Evolutionary conservation across 2,888 invertebrate species (phyloP).

Genomic region (Napeogenes inachia): DNA sequence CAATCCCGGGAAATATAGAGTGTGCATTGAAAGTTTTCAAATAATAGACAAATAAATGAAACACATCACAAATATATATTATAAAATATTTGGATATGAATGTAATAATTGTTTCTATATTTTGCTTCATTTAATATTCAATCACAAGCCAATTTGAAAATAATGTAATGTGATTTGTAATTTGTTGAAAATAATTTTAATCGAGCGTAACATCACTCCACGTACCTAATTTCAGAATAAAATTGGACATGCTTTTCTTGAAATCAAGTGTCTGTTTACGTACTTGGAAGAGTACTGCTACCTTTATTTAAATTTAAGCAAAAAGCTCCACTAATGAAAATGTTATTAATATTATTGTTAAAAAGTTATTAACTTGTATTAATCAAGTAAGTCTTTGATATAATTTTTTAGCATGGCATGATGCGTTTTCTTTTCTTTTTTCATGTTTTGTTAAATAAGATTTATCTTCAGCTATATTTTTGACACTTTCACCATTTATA

Average conservation of each 20-base stretch:
- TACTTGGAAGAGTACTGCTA: no score
- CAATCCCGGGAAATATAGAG: no score
- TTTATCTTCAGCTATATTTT: neutral
- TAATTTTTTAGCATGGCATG: conserved; percentile 59
- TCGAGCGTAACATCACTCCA: conserved; percentile 16
- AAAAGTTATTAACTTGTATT: conserved; percentile 6
- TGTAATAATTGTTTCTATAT: neutral
- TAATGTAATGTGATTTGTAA: no score
- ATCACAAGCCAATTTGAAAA: conserved; percentile 18
- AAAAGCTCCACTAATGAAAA: no score
- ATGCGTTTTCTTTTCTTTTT: conserved; percentile 52
- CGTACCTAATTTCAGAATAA: conserved; percentile 4
- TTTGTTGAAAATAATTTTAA: conserved; percentile 23
- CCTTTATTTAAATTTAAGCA: no score
- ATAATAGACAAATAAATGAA: no score
- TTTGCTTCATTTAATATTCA: conserved; percentile 11
- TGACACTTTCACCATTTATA: neutral
- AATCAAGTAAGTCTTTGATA: conserved; percentile 53
- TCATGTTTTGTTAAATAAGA: conserved; percentile 27
- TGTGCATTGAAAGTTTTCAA: no score
- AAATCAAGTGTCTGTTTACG: neutral
- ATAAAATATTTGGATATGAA: neutral
- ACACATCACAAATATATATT: no score
- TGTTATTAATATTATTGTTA: no score
- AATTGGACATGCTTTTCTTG: neutral